Evolutionary conservation across 2,888 invertebrate species (phyloP).

Genomic region (Syrista parreyssii): DNA sequence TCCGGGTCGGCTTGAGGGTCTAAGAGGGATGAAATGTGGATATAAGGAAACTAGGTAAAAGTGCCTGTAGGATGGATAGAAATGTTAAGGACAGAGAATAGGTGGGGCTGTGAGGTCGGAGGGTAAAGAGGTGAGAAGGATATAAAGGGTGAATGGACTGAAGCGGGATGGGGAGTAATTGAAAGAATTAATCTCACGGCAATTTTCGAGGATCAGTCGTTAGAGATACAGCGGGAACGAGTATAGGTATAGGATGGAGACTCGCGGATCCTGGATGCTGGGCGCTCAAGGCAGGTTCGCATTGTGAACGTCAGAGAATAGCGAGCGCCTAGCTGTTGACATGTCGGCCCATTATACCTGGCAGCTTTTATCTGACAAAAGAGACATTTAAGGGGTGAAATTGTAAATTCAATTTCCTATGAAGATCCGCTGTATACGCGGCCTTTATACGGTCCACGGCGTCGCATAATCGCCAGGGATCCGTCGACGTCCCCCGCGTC

Average conservation of each 20-base stretch:
- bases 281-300: constrained; percentile 26
- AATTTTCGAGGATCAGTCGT: constrained; percentile 29
- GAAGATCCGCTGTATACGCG: constrained; percentile 13
- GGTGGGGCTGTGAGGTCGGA: neutral
- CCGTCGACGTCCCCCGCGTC: constrained; percentile 4
- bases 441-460: constrained; percentile 6
- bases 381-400: constrained; percentile 44
- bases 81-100: neutral
- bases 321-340: constrained; percentile 40
- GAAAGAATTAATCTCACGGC: constrained; percentile 36
- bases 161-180: neutral
- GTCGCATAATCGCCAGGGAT: constrained; percentile 4
- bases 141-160: constrained; percentile 4
- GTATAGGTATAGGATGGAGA: neutral
- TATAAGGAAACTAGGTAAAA: neutral
- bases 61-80: neutral
- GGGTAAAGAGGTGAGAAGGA: constrained; percentile 4
- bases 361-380: constrained; percentile 48
- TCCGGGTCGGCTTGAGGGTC: neutral
- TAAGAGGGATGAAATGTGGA: neutral
- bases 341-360: constrained; percentile 44
- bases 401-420: constrained; percentile 50
- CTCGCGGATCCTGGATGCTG: constrained; percentile 9
- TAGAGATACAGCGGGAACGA: constrained; percentile 1
- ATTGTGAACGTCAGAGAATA: constrained; percentile 26